These are phyloP conservation scores for Drosophila bocqueti DNA, from an alignment of 1,140 invertebrate genomes.

Conservation along the genomic window DNA sequence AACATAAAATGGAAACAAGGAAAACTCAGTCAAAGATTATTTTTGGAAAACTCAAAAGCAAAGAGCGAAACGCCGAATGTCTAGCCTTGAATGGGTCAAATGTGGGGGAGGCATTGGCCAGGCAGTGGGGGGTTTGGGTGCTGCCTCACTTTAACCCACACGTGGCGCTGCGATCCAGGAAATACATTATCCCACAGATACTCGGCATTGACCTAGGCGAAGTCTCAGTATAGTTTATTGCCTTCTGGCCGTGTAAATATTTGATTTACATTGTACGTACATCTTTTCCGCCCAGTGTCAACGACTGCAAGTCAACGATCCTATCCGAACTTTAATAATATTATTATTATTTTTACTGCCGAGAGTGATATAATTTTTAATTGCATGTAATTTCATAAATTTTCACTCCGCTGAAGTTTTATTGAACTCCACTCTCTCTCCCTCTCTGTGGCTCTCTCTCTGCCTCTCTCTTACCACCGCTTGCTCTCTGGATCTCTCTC, in stretches of 20 bases:
- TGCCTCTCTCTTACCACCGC: background rate
- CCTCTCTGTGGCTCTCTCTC: background rate
- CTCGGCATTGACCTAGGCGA: conserved; percentile 62
- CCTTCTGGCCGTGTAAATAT: conserved; percentile 59
- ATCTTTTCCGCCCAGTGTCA: conserved; percentile 65
- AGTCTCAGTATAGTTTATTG: conserved; percentile 50
- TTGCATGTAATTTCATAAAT: conserved; percentile 77
- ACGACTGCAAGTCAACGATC: conserved; percentile 72
- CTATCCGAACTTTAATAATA: conserved; percentile 36
- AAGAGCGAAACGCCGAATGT: conserved; percentile 7
- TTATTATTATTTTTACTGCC: conserved; percentile 39
- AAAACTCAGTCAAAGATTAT: conserved; percentile 54
- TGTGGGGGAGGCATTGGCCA: conserved; percentile 8
- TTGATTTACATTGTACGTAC: conserved; percentile 54
- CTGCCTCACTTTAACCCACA: conserved; percentile 10
- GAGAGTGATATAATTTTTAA: conserved; percentile 78
- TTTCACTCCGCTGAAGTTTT: conserved; percentile 68
- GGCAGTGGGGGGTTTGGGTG: background rate
- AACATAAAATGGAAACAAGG: conserved; percentile 32
- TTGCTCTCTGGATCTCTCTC: conserved; percentile 1
- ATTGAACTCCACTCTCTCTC: conserved; percentile 57
- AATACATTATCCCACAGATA: conserved; percentile 19
- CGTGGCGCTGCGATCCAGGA: conserved; percentile 51
- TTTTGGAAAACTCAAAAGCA: conserved; percentile 26
- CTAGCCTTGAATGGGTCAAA: conserved; percentile 53